A percentile compares a stretch with the other conserved stretches of the same genome.
These are phyloP conservation scores for Athalia circularis DNA, from an alignment of 2,888 invertebrate genomes.

Conservation along the genomic window DNA sequence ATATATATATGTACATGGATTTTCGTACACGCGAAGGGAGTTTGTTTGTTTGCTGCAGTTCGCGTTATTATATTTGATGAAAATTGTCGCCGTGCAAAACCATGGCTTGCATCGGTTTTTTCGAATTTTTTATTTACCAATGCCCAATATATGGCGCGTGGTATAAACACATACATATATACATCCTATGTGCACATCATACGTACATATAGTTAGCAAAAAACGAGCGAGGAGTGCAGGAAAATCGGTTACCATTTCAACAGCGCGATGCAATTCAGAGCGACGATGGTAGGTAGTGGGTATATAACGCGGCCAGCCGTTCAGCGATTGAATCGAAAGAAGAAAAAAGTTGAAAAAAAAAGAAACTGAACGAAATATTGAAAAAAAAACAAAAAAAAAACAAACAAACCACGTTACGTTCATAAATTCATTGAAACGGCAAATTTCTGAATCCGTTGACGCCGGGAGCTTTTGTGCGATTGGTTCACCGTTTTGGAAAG, in stretches of 20 bases:
- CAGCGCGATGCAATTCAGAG: neutral
- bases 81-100: too few relatives aligned
- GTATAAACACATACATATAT: neutral
- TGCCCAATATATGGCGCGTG: too few relatives aligned
- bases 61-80: too few relatives aligned
- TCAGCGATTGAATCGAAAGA: conserved; percentile 29
- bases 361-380: neutral
- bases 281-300: neutral
- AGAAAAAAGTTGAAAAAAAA: neutral
- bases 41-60: too few relatives aligned
- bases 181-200: too few relatives aligned
- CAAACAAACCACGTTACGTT: neutral
- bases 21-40: too few relatives aligned
- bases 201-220: too few relatives aligned
- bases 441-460: conserved; percentile 39
- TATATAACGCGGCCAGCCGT: neutral
- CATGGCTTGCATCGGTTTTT: too few relatives aligned
- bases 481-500: conserved; percentile 1
- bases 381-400: neutral
- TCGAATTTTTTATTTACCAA: too few relatives aligned
- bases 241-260: conserved; percentile 25
- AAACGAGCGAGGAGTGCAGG: neutral
- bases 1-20: too few relatives aligned
- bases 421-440: conserved; percentile 39
- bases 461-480: conserved; percentile 23